phyloP scores from a whole-genome alignment of 2,797 vertebrate genomes.

The Cheirogaleus major region DNA sequence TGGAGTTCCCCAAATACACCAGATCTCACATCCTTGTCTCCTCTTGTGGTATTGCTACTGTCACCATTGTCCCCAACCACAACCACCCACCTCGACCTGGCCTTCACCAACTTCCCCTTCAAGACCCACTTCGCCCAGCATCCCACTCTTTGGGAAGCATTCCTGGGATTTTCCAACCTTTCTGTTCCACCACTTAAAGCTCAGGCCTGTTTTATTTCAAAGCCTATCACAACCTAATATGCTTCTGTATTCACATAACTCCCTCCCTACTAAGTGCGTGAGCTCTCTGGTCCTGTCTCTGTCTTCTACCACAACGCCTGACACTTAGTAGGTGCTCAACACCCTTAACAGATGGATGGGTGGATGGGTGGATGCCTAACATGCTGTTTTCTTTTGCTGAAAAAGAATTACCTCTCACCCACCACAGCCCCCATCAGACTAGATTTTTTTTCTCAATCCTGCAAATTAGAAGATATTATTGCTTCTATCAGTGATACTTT shows the following conservation, averaged over 20 bases:
- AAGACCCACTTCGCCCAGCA: not conserved
- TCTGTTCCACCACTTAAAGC: not conserved
- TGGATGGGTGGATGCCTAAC: not conserved
- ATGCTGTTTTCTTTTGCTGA: conserved; percentile 14
- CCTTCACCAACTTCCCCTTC: not conserved
- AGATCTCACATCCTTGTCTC: not conserved
- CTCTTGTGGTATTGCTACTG: not conserved
- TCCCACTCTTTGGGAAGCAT: not conserved
- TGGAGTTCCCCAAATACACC: not conserved
- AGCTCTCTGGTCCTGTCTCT: not conserved
- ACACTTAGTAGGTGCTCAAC: not conserved
- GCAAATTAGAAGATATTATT: conserved; percentile 31
- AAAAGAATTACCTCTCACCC: not conserved
- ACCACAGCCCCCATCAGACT: not conserved
- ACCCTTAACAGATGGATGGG: not conserved
- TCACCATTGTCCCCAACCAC: not conserved
- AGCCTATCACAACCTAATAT: not conserved
- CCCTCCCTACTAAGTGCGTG: not conserved
- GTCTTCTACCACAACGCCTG: not conserved
- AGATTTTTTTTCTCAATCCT: conserved; percentile 14
- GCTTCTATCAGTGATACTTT: conserved; percentile 46
- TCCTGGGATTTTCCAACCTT: not conserved
- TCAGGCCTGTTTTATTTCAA: not conserved
- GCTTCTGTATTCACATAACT: not conserved
- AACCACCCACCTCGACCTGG: not conserved